A percentile compares a stretch with the other conserved stretches of the same genome.
Evolutionary conservation across 92 coral and sea anemone genomes (phyloP).

Genomic region (Epizoanthus ramosus): DNA sequence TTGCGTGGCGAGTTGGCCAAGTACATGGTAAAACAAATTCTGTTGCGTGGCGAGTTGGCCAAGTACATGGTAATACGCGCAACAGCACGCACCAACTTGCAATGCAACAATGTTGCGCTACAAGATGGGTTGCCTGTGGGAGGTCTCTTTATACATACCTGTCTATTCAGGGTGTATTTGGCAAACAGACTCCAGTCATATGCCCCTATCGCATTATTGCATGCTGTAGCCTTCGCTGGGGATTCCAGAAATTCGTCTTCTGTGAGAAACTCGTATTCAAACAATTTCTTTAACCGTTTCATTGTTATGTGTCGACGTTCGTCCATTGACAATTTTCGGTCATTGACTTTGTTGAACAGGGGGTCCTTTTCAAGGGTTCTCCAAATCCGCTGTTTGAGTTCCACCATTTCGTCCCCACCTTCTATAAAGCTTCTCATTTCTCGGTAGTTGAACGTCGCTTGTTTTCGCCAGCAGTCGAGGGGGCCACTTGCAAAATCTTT

Average conservation of each 20-base stretch:
- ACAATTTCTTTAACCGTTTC: constrained; percentile 70
- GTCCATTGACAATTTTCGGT: constrained; percentile 67
- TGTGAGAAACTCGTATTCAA: constrained; percentile 78
- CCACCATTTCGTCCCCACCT: constrained; percentile 80
- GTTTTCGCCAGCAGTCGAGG: constrained; percentile 75
- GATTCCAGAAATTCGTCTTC: constrained; percentile 77
- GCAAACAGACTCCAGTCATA: constrained; percentile 83
- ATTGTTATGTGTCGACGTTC: constrained; percentile 74
- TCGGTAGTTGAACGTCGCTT: constrained; percentile 81
- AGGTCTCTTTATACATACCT: constrained; percentile 47
- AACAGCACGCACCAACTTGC: too few species aligned
- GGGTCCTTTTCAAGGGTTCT: constrained; percentile 81
- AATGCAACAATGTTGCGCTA: too few species aligned
- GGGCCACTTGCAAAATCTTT: constrained; percentile 78
- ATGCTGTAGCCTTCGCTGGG: constrained; percentile 68
- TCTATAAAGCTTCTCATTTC: constrained; percentile 87
- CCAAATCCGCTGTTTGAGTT: constrained; percentile 80
- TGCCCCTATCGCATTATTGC: constrained; percentile 65
- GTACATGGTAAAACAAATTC: too few species aligned
- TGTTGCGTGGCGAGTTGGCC: too few species aligned
- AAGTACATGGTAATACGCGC: too few species aligned
- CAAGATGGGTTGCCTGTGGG: not conserved
- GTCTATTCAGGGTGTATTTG: constrained; percentile 62
- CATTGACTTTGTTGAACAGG: constrained; percentile 67
- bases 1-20: too few species aligned